Conservation (phyloP, 2,113 vertebrate genomes). For the Fregetta grallaria region DNA sequence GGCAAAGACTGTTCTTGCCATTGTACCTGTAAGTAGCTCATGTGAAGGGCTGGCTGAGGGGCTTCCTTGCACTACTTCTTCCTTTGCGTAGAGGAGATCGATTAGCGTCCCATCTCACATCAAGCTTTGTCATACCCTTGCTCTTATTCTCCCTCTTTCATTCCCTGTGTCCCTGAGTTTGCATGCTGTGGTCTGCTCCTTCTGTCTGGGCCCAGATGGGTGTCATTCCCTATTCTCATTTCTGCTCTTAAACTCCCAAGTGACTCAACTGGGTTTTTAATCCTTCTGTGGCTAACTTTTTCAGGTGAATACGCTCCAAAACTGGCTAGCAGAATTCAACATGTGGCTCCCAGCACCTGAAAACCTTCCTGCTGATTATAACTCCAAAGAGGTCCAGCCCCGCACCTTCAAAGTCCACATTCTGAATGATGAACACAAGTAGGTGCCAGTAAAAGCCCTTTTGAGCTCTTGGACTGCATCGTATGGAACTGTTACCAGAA, state of each 20-base stretch:
- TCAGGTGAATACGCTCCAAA: constrained; percentile 97
- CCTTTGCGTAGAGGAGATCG: background rate
- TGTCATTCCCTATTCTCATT: background rate
- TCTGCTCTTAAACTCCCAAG: background rate
- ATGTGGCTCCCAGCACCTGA: constrained; percentile 93
- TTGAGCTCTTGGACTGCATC: background rate
- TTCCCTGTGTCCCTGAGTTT: background rate
- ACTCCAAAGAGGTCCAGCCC: constrained; percentile 79
- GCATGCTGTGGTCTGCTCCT: background rate
- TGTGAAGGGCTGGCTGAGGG: background rate
- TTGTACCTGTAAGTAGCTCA: constrained; percentile 89
- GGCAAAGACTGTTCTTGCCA: constrained; percentile 94
- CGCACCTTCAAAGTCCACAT: constrained; percentile 93
- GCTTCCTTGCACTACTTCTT: background rate
- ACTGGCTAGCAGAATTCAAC: constrained; percentile 97
- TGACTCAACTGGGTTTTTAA: background rate
- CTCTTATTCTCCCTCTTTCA: background rate
- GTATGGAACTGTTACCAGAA: background rate
- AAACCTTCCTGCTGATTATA: constrained; percentile 82
- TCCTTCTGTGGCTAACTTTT: constrained; percentile 20
- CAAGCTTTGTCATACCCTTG: background rate
- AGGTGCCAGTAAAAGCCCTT: constrained; percentile 54
- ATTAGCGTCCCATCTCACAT: background rate
- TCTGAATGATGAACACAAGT: constrained; percentile 98
- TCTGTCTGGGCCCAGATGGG: background rate